These are phyloP conservation scores for Drosophila setosimentum DNA, from an alignment of 2,888 invertebrate species.

Conservation along the genomic window DNA sequence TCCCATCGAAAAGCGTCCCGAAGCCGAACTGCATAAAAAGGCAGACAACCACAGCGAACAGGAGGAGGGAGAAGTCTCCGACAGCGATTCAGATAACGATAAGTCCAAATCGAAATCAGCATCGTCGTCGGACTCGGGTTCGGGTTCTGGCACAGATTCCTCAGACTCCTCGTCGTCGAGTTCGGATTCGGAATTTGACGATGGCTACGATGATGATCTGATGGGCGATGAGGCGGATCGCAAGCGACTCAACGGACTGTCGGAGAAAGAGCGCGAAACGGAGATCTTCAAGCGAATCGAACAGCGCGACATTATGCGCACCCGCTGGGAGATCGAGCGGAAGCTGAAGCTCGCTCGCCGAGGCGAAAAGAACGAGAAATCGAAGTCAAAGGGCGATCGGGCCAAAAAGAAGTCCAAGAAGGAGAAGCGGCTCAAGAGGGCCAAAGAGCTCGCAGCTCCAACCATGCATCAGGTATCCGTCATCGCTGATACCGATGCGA, in stretches of 20 bases:
- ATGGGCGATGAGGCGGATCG: conserved; percentile 99
- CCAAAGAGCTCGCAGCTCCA: conserved; percentile 43
- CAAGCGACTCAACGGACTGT: conserved; percentile 94
- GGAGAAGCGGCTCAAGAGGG: conserved; percentile 49
- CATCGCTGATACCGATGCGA: conserved; percentile 36
- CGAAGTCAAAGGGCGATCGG: conserved; percentile 86
- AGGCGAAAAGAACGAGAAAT: conserved; percentile 88
- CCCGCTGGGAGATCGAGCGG: conserved; percentile 97
- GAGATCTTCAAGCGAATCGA: conserved; percentile 99
- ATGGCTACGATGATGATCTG: conserved; percentile 98
- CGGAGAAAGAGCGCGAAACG: conserved; percentile 98
- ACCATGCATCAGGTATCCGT: conserved; percentile 13
- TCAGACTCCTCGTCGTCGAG: conserved; percentile 85
- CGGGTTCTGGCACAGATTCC: conserved; percentile 70
- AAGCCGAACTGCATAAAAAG: conserved; percentile 72
- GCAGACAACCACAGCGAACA: conserved; percentile 86
- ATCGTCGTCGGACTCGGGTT: conserved; percentile 51
- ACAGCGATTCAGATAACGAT: conserved; percentile 86
- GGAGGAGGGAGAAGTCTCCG: conserved; percentile 95
- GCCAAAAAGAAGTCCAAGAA: conserved; percentile 86
- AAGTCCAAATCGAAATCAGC: conserved; percentile 41
- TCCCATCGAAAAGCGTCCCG: conserved; percentile 35
- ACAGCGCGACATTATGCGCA: conserved; percentile 96
- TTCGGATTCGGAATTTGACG: conserved; percentile 95
- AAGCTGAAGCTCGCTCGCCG: conserved; percentile 94